Base-by-base conservation (phyloP, 2,888 invertebrate species). In the Rosalia funebris region DNA sequence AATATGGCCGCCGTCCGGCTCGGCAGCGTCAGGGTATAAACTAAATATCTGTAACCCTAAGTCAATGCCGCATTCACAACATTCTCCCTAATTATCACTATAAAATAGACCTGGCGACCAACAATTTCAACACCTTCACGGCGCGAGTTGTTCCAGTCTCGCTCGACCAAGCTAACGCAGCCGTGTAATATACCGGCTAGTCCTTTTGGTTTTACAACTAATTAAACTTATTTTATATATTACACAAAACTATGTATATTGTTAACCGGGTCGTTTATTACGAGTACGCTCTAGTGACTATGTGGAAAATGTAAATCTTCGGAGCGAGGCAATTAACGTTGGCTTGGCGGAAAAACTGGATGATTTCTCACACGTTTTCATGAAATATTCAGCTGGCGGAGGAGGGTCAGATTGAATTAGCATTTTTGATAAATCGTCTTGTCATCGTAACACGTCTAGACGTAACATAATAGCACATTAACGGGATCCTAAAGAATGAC, bases 51-150 rank as follows among this genome's bases (percentile, higher is more conserved):
- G 54, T 62, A 68, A 60, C 61, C 66, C 67, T 68, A 69, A 69
- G 71, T 72, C 71, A 69, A 70, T 69, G 70, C 73, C 67, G 70
- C 74, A 72, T 75, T 67, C 69, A 71, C 68, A 70, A 74, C 75
- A 75, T 76, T 72, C 75, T 70, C 71, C 70, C 75, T 76, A 76
- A 76, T 76, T 75, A 76, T 75, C 74, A 69, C 74, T 70, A 74
- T 75, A 75, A 75, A 75, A 70, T 71, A 74, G 72, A 65, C 68
- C 69, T 70, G 71, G 68, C 71, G 71, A 70, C 73, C 71, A 65
- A 69, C 66, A 65, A 66, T 71, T 71, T 67, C 70, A 71, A 75
- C 76, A 76, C 76, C 74, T 74, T 74, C 71, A 60, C 69, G 65
- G 56, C 60, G 36, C 54, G 54, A 37, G 39, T 46, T 34, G 58